Base-by-base conservation (phyloP, 2,797 vertebrate species). In the Rousettus madagascariensis region DNA sequence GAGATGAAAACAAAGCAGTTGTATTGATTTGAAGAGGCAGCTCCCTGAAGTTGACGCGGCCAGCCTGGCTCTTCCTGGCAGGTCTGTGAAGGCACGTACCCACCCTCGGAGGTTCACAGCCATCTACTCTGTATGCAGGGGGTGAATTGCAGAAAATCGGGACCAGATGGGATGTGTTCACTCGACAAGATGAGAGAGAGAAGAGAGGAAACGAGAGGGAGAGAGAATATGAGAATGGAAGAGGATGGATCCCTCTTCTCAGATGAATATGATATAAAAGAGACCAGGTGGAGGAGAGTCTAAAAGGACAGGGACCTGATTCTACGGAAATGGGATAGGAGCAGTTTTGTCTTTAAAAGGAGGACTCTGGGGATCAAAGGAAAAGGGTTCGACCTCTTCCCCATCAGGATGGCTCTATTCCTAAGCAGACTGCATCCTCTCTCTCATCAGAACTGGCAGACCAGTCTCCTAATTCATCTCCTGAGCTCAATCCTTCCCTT, bases 1-100 rank as follows among this genome's bases (percentile, higher is more conserved):
- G 85, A 92, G 74, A 78, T 30, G 74, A 63, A 68, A 49, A 88
- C 90, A 95, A 94, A 94, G 66, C 65, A 9, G 26, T 10, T 36
- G 46, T 86, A 96, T 86, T 91, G 96, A 96, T 96, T 90, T 12
- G 63, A 74, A 92, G 86, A 89, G 51, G 82, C 86, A 77, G 83
- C 38, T 93, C 26, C 28, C 33, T 43, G 74, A 79, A 65, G 63
- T 30, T 3, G 71, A n/a, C 0, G 22, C 72, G 57, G 59, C 43
- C 92, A 84, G 87, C 9, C 63, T 2, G 38, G 68, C 30, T 92
- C 95, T 92, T 66, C 46, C 68, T 12, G 79, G 82, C 33, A 78
- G 84, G 26, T 84, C 75, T 72, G 30, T 22, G 59, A 90, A 85
- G 79, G 24, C 20, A 55, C 43, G 33, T 0, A 12, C n/a, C 36